Evolutionary conservation across 2,888 invertebrate species (phyloP).

Genomic region (Ariolimax columbianus): DNA sequence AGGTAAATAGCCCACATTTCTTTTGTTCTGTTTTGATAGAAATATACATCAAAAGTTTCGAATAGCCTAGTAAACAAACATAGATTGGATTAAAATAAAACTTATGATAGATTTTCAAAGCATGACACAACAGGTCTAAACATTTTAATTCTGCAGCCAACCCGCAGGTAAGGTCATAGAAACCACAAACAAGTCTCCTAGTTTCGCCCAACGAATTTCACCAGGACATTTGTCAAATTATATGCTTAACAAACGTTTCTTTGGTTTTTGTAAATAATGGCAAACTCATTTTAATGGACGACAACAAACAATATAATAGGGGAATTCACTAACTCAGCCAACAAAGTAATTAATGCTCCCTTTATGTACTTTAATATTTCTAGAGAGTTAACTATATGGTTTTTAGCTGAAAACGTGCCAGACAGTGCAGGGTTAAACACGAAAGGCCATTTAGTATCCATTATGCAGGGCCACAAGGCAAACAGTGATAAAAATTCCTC

Average conservation of each 20-base stretch:
- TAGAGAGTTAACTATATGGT: conserved; percentile 27
- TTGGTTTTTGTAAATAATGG: conserved; percentile 46
- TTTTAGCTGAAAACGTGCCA: conserved; percentile 39
- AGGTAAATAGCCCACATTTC: background rate
- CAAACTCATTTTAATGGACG: conserved; percentile 38
- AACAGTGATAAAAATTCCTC: conserved; percentile 43
- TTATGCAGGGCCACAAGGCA: conserved; percentile 21
- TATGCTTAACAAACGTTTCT: background rate
- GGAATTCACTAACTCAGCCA: conserved; percentile 33
- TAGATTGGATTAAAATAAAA: background rate
- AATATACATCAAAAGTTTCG: background rate
- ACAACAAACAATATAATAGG: conserved; percentile 36
- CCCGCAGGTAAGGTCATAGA: background rate
- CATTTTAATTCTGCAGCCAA: background rate
- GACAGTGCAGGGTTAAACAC: conserved; percentile 21
- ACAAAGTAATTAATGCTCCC: conserved; percentile 39
- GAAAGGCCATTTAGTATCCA: conserved; percentile 34
- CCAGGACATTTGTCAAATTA: conserved; percentile 7
- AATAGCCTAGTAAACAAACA: background rate
- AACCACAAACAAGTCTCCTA: conserved; percentile 16
- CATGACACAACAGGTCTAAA: background rate
- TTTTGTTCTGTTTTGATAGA: background rate
- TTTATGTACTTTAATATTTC: conserved; percentile 18
- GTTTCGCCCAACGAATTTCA: background rate
- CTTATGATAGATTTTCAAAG: background rate